phyloP scores from a whole-genome alignment of 2,113 vertebrate genomes.

The Xerus inauris region DNA sequence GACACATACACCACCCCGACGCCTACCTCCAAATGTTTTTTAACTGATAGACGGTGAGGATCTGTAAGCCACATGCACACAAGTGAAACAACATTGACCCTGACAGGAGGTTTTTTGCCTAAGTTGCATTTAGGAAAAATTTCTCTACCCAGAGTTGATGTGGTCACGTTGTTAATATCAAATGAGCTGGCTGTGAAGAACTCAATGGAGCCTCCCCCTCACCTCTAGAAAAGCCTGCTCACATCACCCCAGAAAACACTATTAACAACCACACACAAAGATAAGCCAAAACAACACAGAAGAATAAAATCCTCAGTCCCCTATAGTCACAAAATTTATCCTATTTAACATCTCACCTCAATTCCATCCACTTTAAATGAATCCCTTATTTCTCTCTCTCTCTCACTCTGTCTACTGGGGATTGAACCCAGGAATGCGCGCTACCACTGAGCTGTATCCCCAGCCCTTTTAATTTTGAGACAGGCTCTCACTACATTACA shows the following conservation, averaged over 20 bases:
- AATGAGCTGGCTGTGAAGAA: background rate
- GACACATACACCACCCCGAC: slow-evolving; percentile 4
- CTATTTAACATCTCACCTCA: background rate
- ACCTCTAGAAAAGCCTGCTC: background rate
- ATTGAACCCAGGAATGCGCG: background rate
- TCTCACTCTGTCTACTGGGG: no score
- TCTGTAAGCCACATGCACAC: slow-evolving; percentile 85
- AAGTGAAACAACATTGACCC: slow-evolving; percentile 8
- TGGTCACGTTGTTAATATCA: slow-evolving; percentile 35
- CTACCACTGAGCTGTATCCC: no score
- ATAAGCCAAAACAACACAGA: background rate
- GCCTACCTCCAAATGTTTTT: slow-evolving; percentile 74
- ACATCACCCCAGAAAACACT: background rate
- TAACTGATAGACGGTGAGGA: slow-evolving; percentile 73
- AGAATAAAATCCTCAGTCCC: background rate
- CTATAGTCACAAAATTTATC: background rate
- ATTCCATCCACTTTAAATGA: background rate
- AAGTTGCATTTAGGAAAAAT: slow-evolving; percentile 71
- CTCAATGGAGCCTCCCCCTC: background rate
- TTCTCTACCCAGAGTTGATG: slow-evolving; percentile 60
- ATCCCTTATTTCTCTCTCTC: no score
- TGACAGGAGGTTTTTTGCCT: slow-evolving; percentile 66
- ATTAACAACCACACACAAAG: background rate
- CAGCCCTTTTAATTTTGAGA: background rate
- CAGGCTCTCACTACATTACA: background rate